A percentile compares a stretch with the other conserved stretches of the same genome.
These are phyloP conservation scores for Heterocephalus glaber DNA, from an alignment of 2,113 vertebrate genomes.

Conservation along the genomic window DNA sequence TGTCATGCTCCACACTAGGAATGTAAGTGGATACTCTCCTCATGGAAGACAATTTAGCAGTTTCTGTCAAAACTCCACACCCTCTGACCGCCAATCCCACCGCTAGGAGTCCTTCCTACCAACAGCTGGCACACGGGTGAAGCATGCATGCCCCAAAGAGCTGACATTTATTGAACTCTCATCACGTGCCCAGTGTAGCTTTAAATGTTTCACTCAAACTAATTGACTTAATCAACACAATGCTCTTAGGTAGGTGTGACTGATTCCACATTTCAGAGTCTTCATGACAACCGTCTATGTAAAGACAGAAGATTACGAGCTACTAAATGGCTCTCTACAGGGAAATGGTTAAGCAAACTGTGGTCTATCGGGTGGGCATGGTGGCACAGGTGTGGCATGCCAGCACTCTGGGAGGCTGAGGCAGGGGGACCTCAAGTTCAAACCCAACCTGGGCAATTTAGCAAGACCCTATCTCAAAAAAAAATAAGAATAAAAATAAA, in stretches of 20 bases:
- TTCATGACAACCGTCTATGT: background rate
- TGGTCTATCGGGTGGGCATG: background rate
- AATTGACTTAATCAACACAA: background rate
- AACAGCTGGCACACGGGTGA: fast-evolving
- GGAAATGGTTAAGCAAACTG: background rate
- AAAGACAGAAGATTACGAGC: background rate
- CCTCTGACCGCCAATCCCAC: background rate
- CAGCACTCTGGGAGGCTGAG: background rate
- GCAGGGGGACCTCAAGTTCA: background rate
- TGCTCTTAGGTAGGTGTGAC: background rate
- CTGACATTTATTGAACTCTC: background rate
- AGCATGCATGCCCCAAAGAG: background rate
- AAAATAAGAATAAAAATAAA: background rate
- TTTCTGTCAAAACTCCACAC: background rate
- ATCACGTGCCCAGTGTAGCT: background rate
- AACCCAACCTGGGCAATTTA: background rate
- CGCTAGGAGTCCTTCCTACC: background rate
- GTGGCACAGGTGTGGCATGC: background rate
- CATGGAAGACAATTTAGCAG: background rate
- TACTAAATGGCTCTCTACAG: background rate
- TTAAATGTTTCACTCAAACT: background rate
- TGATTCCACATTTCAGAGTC: background rate
- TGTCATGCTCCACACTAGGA: fast-evolving
- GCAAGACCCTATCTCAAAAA: background rate
- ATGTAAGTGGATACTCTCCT: background rate